Base-by-base conservation (phyloP, 2,797 vertebrate species). In the Acanthurus lineatus region DNA sequence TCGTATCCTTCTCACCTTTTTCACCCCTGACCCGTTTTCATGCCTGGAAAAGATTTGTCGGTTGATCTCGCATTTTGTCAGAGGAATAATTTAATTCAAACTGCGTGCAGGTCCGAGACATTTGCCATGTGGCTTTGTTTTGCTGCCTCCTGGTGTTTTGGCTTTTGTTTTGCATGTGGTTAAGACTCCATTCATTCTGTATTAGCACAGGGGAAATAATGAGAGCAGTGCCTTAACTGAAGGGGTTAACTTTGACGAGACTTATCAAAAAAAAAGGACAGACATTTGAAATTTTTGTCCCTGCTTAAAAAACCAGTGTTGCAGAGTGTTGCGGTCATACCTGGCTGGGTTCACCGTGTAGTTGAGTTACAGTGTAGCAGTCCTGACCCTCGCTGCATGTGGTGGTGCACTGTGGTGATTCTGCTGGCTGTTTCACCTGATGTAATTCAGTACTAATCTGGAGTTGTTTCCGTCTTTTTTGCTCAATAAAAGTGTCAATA, bases 401-500 rank as follows among this genome's bases (percentile, higher is more conserved):
- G 25, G 42, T 47, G 20, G 20, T 47, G 28, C 9, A 47, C 32
- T 64, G 25, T 35, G 35, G 8, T 28, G 59, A 28, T 51, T 28
- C 15, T 35, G 5, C 2, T 5, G 25, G 8, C 16, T 14, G 12
- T 61, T 65, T 71, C 53, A 16, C 25, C 12, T 12, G 0, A 1
- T 74, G 64, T 66, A 53, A 70, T 66, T 63, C 45, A 47, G 57
- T 16, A 22, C 64, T 76, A 66, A 79, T 79, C 63, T 67, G 59
- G 49, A 59, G 40, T 79, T 73, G 53, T 47, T 70, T 44, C 56
- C 59, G 44, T 75, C 53, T 20, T 69, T 73, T 69, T 58, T 62
- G 47, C 48, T 65, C 82, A 67, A 67, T 78, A 60, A 54, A 75
- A 25, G 32, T 69, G 68, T 65, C 85, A 71, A 82, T 86, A 73